Percentiles rank a stretch among this genome's conserved stretches.
Conservation (phyloP, 2,113 vertebrate genomes). For the Eira barbara region DNA sequence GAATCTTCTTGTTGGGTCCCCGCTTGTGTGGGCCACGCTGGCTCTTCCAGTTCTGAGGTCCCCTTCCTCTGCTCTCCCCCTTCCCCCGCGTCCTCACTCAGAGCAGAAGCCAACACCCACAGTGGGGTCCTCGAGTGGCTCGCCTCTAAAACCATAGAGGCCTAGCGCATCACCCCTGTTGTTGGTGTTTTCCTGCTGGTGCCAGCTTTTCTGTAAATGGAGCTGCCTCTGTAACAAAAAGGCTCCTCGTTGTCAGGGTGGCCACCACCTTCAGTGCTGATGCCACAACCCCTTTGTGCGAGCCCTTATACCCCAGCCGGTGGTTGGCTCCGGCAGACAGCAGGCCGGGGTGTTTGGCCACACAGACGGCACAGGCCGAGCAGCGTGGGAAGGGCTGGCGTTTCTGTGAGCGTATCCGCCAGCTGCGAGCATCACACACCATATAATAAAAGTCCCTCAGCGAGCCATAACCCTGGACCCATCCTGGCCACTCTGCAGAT, state of each 20-base stretch:
- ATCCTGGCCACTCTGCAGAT: neutral
- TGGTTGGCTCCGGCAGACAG: neutral
- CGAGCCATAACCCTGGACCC: neutral
- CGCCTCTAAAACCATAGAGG: rapidly evolving
- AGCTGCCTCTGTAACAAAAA: neutral
- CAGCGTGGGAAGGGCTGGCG: neutral
- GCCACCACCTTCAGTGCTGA: neutral
- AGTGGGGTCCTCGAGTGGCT: neutral
- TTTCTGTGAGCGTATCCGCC: neutral
- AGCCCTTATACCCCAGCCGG: neutral
- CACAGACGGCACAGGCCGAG: neutral
- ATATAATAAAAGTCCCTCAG: neutral
- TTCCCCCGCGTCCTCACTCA: neutral
- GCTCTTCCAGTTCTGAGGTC: neutral
- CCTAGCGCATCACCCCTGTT: rapidly evolving
- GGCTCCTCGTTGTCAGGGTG: neutral
- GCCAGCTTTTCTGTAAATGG: neutral
- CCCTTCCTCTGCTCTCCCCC: neutral
- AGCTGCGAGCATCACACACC: neutral
- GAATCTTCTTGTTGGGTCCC: neutral
- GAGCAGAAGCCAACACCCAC: too few species aligned
- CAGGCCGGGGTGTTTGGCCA: rapidly evolving
- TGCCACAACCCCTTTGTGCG: neutral
- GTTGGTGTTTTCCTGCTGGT: neutral
- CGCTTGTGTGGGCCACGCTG: rapidly evolving